Base-by-base conservation (phyloP, 35 echinoderm and acorn worm species). In the Anneissia japonica region DNA sequence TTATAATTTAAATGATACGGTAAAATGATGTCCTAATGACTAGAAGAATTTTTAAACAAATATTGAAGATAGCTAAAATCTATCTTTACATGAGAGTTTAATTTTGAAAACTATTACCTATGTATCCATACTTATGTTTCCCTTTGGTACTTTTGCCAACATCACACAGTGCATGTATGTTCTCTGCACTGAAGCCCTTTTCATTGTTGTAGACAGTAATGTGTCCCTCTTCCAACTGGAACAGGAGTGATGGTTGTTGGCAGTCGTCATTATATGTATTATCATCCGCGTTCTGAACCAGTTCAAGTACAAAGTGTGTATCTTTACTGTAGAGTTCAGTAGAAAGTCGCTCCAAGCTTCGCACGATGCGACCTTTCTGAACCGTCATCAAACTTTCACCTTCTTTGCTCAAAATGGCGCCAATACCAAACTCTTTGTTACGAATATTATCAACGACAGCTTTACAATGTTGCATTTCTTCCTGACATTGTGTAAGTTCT, bases 101-200 rank as follows among this genome's bases (percentile, higher is more conserved):
- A n/a, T n/a, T n/a, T n/a, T n/a, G n/a, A n/a, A n/a, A 46, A 41
- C 0, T 31, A 9, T 79, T 88, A 90, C 88, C 88, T 32, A 90
- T 90, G 74, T 90, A 90, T 46, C 88, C 88, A 46, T 83, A 46
- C 30, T 90, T 90, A 37, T 90, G 88, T 64, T 90, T 90, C 45
- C 88, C 88, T 72, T 90, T 90, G 35, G 88, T 90, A 46, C 88
- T 90, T 36, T 79, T 90, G 23, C 88, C 88, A 23, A 90, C 88
- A 90, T 90, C 88, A 84, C 88, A 90, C 73, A 90, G 32, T 31
- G 88, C 88, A 1, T 82, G 81, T 37, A 90, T 84, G 40, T 90
- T 76, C 33, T 46, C 73, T 7, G 77, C 82, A 10, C 81, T 77
- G 30, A 90, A 90, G 23, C 88, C 88, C 10, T 31, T 56, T 75